Base-by-base conservation (phyloP, 2,797 vertebrate species). In the Limnodromus scolopaceus region DNA sequence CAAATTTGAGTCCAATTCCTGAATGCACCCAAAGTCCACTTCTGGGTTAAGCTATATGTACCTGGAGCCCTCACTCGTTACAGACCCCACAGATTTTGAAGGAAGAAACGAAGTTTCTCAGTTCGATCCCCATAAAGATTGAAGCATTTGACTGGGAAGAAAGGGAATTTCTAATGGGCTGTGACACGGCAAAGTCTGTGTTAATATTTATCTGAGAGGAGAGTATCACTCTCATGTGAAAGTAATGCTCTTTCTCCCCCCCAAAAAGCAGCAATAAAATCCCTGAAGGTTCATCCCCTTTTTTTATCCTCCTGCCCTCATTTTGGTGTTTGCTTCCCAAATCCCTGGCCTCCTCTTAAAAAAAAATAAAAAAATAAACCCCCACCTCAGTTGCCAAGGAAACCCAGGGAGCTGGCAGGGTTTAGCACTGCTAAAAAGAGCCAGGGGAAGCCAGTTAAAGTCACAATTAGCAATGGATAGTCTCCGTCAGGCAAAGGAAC, bases 91-190 rank as follows among this genome's bases (percentile, higher is more conserved):
- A 30, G 14, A 79, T 22, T 69, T 28, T 41, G 53, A 20, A 64
- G 81, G 45, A 48, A 38, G 81, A 83, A 58, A 13, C 8, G 5
- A 82, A 89, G 34, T 64, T 92, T 46, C 84, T 64, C 75, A 24
- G 6, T 19, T 75, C 64, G 30, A 68, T 9, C 68, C 75, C 20
- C 49, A 23, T 1, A 14, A 55, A 87, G 87, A 74, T 14, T 10
- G 36, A 69, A 39, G 30, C 3, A 12, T 51, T 38, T 72, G 51
- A 8, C 94, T 49, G 6, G 0, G 61, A 91, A 94, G 32, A 93
- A 94, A 94, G 64, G 69, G 91, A 92, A 89, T 93, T 95, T 91
- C 84, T 93, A 43, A 92, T 66, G 84, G 76, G 28, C 43, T 79
- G 71, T 74, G 66, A 39, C 32, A 1, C 15, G 13, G 30, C 68